Conservation (phyloP, 2,113 vertebrate species). For the Aspiorhynchus laticeps region DNA sequence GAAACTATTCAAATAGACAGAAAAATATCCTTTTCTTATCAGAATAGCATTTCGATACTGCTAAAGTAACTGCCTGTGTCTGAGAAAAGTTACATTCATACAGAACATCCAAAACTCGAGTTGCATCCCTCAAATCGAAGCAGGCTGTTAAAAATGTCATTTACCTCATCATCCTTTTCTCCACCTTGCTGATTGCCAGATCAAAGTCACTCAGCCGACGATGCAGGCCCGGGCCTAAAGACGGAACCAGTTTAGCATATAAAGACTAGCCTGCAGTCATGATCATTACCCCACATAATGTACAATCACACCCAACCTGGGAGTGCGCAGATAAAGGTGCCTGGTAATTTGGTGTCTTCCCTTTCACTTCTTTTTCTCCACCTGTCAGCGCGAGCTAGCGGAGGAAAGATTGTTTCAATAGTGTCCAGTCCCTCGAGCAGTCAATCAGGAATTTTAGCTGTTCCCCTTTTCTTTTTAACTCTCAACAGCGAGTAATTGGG, state of each 20-base stretch:
- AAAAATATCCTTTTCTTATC: neutral
- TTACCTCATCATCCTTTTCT: constrained; percentile 14
- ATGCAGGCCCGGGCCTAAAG: neutral
- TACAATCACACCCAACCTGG: constrained; percentile 42
- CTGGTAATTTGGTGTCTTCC: constrained; percentile 47
- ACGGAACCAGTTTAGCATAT: constrained; percentile 42
- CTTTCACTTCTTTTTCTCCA: constrained; percentile 31
- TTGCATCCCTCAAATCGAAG: constrained; percentile 5
- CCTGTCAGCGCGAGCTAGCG: constrained; percentile 41
- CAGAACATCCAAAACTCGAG: neutral
- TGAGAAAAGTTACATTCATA: neutral
- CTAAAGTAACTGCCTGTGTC: neutral
- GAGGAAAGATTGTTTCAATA: constrained; percentile 57
- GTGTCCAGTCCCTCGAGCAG: constrained; percentile 43
- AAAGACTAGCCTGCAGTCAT: constrained; percentile 43
- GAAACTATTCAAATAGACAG: neutral
- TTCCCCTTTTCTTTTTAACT: constrained; percentile 31
- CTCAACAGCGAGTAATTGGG: constrained; percentile 31
- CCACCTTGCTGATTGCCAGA: constrained; percentile 23
- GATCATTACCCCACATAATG: constrained; percentile 42
- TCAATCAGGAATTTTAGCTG: constrained; percentile 26
- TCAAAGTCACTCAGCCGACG: constrained; percentile 11
- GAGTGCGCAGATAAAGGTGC: constrained; percentile 48
- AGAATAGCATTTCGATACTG: neutral
- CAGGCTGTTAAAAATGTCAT: neutral